Base-by-base conservation (phyloP, 2,797 vertebrate species). In the Chiroxiphia lanceolata region DNA sequence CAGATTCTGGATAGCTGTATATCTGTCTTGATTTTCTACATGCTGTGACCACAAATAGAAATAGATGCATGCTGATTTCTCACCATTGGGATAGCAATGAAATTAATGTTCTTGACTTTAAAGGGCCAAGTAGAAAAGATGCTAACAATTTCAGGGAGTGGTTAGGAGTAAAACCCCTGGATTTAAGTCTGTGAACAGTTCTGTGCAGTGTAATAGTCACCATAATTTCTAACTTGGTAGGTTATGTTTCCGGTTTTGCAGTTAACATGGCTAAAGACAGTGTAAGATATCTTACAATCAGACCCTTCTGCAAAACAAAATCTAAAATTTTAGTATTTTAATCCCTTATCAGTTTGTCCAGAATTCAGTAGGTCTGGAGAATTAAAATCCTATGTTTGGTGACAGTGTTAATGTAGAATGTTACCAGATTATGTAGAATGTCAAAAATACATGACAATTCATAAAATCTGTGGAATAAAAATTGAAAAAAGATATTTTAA, bases 401-500 rank as follows among this genome's bases (percentile, higher is more conserved):
- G 19, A 40, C 16, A 60, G 8, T 38, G 12, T 92, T 78, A 61
- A 50, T 19, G 25, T 9, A 50, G n/a, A 33, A 53, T 33, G 29
- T 80, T 51, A 51, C n/a, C 25, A 50, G 12, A 8, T 71, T 78
- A 45, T 16, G 23, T 9, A 44, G 38, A n/a, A 50, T n/a, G 29
- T 81, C 2, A 68, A 47, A 94, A 94, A 63, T 38, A 40, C 3
- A 3, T 7, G 4, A 31, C 26, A 60, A 1, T 31, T 70, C 11
- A 27, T 78, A 61, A 86, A 92, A 57, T 33, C 19, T 23, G 7
- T 75, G 44, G 47, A 72, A 68, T 31, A 51, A 10, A 31, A 22
- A 3, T n/a, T n/a, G 22, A 3, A 2, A 22, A 48, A 57, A n/a
- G 3, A 3, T 20, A n/a, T 2, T 54, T 34, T 54, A 33, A 33